Evolutionary conservation across 30 jellyfish, hydroid and myxozoan genomes (phyloP), one percentile per base, ranked within the genome.

Genomic region (Rhopilema esculentum): DNA sequence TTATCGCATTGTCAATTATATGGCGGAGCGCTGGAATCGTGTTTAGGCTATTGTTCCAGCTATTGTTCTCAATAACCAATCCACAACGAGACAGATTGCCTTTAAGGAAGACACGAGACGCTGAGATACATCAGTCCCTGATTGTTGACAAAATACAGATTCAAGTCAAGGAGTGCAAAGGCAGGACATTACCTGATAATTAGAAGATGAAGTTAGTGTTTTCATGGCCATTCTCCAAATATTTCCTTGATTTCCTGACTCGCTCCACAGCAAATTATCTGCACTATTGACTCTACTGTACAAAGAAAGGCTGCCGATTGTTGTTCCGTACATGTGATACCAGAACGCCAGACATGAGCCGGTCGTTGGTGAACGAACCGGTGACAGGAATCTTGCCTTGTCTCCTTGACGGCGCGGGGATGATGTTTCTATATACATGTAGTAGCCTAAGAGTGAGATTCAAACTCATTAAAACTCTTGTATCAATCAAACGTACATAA

Each of bases 391-490:
- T 69, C 76, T 57, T n/a, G 99, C 99, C 70, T 85, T 89, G 82
- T 94, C 94, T 27, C 96, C 95, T 18, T 53, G 69, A 53, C 71
- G 71, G 50, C 97, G 69, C 8, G 99, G 99, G 19, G 88, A 85
- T 31, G 99, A 94, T 66, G 99, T 85, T 72, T 94, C 99, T 63
- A 94, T 94, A 92, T 94, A 94, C 92, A 94, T 79, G 90, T 94
- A 94, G 84, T 90, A 92, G 19, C 99, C 99, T 93, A 2, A 26
- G 29, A 71, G 4, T 4, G 65, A 27, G 64, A 63, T 2, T 63
- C 72, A 4, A 2, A 40, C 33, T n/a, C n/a, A n/a, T n/a, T n/a
- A 62, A 48, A 26, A n/a, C n/a, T n/a, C n/a, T n/a, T n/a, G n/a
- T n/a, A n/a, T n/a, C n/a, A n/a, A n/a, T n/a, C n/a, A n/a, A n/a